A percentile compares a stretch with the other conserved stretches of the same genome.
These are phyloP conservation scores for Apogon talboti DNA, from an alignment of 2,797 vertebrate genomes.

Conservation along the genomic window DNA sequence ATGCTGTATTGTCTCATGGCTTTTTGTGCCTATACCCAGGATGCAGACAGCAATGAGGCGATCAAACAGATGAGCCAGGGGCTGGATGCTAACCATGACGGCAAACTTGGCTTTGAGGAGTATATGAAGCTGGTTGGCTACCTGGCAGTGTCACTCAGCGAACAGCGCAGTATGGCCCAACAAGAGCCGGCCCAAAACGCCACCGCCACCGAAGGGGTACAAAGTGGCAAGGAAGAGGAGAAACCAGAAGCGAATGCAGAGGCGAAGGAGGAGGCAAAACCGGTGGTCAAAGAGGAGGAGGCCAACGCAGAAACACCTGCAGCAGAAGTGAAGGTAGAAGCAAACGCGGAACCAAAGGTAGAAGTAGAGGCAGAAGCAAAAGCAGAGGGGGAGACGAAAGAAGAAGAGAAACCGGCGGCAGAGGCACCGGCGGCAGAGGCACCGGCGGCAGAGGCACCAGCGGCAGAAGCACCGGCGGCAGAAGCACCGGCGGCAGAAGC, in stretches of 20 bases:
- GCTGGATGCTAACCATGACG: constrained; percentile 79
- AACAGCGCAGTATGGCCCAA: constrained; percentile 55
- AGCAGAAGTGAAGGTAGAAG: constrained; percentile 31
- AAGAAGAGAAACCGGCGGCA: constrained; percentile 25
- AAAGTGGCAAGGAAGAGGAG: constrained; percentile 45
- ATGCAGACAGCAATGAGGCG: constrained; percentile 77
- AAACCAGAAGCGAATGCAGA: constrained; percentile 31
- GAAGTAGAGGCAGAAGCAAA: constrained; percentile 50
- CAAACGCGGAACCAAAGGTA: constrained; percentile 21
- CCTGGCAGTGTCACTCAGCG: constrained; percentile 75
- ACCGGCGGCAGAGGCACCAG: constrained; percentile 25
- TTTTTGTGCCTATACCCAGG: constrained; percentile 65
- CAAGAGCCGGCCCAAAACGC: constrained; percentile 56
- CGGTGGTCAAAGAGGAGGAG: constrained; percentile 38
- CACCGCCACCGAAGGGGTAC: constrained; percentile 48
- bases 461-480: constrained; percentile 29
- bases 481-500: constrained; percentile 2
- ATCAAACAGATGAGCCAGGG: constrained; percentile 77
- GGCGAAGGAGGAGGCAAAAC: constrained; percentile 33
- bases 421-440: constrained; percentile 2
- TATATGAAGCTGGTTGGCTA: constrained; percentile 85
- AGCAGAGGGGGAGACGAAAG: constrained; percentile 29
- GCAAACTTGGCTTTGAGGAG: constrained; percentile 83
- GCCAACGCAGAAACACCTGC: constrained; percentile 4
- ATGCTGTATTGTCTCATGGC: constrained; percentile 23